Base-by-base conservation (phyloP, 2,113 vertebrate species). In the Hypanus sabinus region DNA sequence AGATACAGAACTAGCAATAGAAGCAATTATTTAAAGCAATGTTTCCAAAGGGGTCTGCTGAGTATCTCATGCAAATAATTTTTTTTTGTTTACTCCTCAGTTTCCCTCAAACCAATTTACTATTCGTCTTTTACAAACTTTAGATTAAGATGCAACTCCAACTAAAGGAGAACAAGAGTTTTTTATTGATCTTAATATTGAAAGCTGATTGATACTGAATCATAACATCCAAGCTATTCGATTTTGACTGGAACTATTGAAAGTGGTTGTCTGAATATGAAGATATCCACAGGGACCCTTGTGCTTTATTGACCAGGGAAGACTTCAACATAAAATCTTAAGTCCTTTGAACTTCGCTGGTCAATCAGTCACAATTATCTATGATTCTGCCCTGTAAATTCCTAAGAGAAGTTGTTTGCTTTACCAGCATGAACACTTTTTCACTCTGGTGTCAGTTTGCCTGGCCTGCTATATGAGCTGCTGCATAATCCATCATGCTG, bases 151-250 rank as follows among this genome's bases (percentile, higher is more conserved):
- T 71, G 20, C 22, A 5, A 71, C 36, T 38, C n/a, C 60, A 88
- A 62, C 38, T 62, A n/a, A 30, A 90, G 12, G 60, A 24, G 24
- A 57, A 73, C 46, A 38, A 14, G 55, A 55, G n/a, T 68, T 60
- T 70, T 92, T 88, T 65, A 62, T 88, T 88, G 24, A 22, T 71
- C 73, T 73, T 5, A 22, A 5, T 24, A 22, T 24, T 93, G 36
- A 93, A 71, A 27, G 68, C 36, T 93, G 85, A 90, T 90, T 7
- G 16, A 90, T 90, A n/a, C 16, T 90, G 68, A 91, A 91, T 33
- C 62, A 68, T 73, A 73, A 73, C 24, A 73, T 73, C 71, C 18
- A 73, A 73, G 60, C 18, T 27, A 8, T 65, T 90, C 5, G 85
- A 16, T 20, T 12, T 65, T 90, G 85, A 90, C 16, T 33, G 60